phyloP scores from a whole-genome alignment of 2,888 invertebrate genomes.

The Tetranychus piercei region DNA sequence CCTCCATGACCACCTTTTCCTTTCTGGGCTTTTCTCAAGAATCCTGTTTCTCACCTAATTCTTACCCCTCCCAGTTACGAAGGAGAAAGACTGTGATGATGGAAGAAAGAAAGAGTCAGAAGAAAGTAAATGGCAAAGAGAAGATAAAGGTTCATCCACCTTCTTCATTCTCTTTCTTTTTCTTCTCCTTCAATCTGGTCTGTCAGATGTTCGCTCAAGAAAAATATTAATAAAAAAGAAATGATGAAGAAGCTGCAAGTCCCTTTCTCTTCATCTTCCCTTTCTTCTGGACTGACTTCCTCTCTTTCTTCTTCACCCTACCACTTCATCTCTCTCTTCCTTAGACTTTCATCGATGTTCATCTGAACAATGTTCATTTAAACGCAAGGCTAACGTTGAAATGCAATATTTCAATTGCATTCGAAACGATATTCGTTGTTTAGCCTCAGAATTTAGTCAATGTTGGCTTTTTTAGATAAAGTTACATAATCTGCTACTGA shows the following conservation, averaged over 20 bases:
- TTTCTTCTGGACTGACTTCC: background rate
- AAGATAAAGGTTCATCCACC: constrained; percentile 1
- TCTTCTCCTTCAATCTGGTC: background rate
- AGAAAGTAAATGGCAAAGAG: background rate
- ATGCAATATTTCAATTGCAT: too few relatives aligned
- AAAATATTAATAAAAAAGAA: background rate
- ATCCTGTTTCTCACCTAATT: background rate
- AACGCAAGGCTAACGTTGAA: too few relatives aligned
- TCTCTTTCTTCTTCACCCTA: background rate
- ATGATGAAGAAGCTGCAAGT: background rate
- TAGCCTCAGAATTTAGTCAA: too few relatives aligned
- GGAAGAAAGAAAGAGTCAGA: background rate
- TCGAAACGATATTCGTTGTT: too few relatives aligned
- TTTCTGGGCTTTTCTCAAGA: background rate
- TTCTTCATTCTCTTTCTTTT: background rate
- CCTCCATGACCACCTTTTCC: background rate
- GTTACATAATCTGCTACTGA: too few relatives aligned
- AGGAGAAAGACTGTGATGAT: background rate
- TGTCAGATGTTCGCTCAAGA: background rate
- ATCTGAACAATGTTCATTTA: too few relatives aligned
- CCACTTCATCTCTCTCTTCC: background rate
- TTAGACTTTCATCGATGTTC: too few relatives aligned
- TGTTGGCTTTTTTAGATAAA: too few relatives aligned
- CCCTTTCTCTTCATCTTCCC: constrained; percentile 1
- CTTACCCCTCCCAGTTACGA: background rate